Evolutionary conservation across 2,888 invertebrate species (phyloP).

Genomic region (Rhamphomyia laevipes): DNA sequence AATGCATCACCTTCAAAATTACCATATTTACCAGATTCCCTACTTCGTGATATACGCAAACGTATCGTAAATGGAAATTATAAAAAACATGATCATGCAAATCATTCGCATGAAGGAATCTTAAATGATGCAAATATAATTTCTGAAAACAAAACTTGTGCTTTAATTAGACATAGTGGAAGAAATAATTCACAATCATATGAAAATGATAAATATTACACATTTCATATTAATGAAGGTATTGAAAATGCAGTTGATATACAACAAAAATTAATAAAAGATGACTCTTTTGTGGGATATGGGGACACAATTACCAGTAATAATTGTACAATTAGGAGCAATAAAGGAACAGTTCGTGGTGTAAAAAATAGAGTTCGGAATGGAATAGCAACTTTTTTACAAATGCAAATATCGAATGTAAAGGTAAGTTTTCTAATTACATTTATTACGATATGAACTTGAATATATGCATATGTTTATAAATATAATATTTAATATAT

Average conservation of each 20-base stretch:
- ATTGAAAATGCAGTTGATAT: constrained; percentile 15
- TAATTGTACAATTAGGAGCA: constrained; percentile 74
- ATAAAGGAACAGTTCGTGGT: constrained; percentile 85
- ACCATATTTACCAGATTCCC: constrained; percentile 51
- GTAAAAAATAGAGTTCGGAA: constrained; percentile 90
- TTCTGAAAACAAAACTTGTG: neutral
- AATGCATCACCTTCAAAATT: constrained; percentile 23
- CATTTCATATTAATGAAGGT: constrained; percentile 73
- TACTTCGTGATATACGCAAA: constrained; percentile 58
- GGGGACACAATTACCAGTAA: constrained; percentile 49
- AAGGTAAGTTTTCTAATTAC: constrained; percentile 63
- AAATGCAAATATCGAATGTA: constrained; percentile 58
- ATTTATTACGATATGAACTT: neutral
- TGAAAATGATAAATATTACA: constrained; percentile 68
- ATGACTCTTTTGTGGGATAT: constrained; percentile 68
- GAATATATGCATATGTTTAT: too few species aligned
- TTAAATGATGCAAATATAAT: neutral
- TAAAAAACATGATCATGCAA: neutral
- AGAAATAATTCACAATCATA: constrained; percentile 30
- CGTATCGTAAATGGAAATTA: constrained; percentile 27
- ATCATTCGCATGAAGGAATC: neutral
- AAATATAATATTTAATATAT: too few species aligned
- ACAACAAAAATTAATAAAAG: constrained; percentile 29
- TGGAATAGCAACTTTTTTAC: constrained; percentile 89
- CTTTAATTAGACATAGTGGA: neutral